Evolutionary conservation across 2,113 vertebrate genomes (phyloP).

Genomic region (Myotis lucifugus): DNA sequence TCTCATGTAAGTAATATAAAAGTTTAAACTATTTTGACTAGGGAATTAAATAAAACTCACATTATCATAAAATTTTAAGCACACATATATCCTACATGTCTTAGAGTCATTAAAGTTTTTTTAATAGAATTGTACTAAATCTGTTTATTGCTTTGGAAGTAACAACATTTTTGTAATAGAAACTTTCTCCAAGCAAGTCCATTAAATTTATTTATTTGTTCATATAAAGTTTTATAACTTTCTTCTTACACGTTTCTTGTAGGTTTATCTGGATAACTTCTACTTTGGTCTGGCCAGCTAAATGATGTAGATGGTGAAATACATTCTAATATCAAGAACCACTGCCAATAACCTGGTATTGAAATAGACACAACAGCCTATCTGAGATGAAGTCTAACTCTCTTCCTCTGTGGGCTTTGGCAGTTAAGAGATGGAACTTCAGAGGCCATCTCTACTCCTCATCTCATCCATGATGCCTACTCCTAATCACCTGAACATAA

Average conservation of each 20-base stretch:
- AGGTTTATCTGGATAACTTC: not conserved
- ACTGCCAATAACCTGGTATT: not conserved
- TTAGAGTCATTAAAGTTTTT: constrained; percentile 22
- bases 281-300: not conserved
- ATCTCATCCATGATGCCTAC: not conserved
- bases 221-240: not conserved
- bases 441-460: not conserved
- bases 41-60: not conserved
- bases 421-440: not conserved
- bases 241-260: not conserved
- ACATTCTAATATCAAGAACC: not conserved
- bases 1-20: not conserved
- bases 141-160: not conserved
- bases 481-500: not conserved
- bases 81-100: not conserved
- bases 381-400: not conserved
- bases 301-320: not conserved
- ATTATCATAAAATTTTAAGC: constrained; percentile 10
- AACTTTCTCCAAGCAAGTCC: not conserved
- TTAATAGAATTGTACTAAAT: constrained; percentile 6
- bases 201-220: not conserved
- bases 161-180: not conserved
- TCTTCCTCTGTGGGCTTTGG: not conserved
- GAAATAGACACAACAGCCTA: too few species aligned
- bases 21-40: constrained; percentile 28